Evolutionary conservation across 2,797 vertebrate species (phyloP).

Genomic region (Phataginus tricuspis): DNA sequence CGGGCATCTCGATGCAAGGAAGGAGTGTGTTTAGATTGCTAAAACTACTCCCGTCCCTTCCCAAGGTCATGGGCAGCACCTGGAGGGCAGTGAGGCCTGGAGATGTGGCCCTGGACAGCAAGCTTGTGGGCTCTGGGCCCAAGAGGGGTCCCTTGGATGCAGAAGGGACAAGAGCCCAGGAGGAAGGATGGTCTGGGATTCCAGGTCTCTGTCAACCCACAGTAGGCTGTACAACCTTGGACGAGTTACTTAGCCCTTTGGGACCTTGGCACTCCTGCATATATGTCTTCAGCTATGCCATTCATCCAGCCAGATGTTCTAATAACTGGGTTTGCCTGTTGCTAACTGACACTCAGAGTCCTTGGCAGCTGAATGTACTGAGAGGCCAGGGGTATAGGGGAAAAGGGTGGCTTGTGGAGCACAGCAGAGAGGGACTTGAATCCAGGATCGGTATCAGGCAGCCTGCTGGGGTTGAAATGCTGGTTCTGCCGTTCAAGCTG

Average conservation of each 20-base stretch:
- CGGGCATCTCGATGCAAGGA: background rate
- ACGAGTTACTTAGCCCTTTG: background rate
- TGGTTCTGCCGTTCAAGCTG: background rate
- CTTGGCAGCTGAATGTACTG: background rate
- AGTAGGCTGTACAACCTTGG: background rate
- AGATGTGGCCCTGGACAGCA: rapidly evolving
- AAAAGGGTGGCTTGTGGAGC: background rate
- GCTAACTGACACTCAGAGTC: background rate
- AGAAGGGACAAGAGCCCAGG: background rate
- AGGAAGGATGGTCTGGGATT: too few species aligned
- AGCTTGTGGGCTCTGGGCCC: background rate
- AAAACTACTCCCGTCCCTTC: conserved; percentile 69
- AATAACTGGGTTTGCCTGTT: background rate
- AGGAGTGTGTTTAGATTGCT: conserved; percentile 81
- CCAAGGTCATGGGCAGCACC: conserved; percentile 80
- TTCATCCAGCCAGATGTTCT: background rate
- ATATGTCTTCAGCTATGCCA: background rate
- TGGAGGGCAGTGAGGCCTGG: background rate
- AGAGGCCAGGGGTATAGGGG: background rate
- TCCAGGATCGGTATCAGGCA: background rate
- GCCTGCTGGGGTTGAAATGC: background rate
- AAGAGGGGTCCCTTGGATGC: background rate
- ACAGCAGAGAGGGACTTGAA: background rate
- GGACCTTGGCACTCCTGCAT: background rate
- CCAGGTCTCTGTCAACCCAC: rapidly evolving